These are phyloP conservation scores for Bombus picipes DNA, from an alignment of 1,140 invertebrate species.

Conservation along the genomic window DNA sequence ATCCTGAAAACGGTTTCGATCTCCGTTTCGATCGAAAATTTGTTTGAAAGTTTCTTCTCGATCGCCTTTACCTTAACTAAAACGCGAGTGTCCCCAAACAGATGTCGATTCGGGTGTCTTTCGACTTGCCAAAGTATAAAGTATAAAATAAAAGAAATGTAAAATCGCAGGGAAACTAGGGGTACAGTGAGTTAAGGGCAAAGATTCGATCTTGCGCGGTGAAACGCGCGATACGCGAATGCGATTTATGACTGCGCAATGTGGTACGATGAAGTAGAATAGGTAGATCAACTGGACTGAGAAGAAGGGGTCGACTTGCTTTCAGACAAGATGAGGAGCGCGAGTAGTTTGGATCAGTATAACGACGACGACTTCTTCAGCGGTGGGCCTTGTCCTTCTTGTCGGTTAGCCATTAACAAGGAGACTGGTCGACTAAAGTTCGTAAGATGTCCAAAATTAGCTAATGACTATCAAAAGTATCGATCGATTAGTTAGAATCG, in stretches of 20 bases:
- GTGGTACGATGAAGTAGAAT: constrained; percentile 23
- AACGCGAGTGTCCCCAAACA: too few species aligned
- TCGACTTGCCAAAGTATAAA: background rate
- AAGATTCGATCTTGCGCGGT: background rate
- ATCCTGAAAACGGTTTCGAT: background rate
- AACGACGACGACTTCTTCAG: constrained; percentile 72
- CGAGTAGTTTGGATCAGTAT: constrained; percentile 67
- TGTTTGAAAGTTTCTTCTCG: too few species aligned
- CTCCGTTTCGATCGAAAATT: background rate
- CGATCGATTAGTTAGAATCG: background rate
- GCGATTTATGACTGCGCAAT: background rate
- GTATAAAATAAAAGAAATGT: background rate
- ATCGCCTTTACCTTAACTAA: background rate
- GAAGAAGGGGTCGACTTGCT: constrained; percentile 35
- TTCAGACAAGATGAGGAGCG: constrained; percentile 73
- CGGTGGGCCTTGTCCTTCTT: constrained; percentile 75
- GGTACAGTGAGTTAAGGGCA: background rate
- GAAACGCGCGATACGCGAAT: background rate
- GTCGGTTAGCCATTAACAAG: constrained; percentile 77
- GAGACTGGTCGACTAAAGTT: constrained; percentile 79
- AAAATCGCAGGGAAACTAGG: background rate
- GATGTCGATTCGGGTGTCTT: background rate
- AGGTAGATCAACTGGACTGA: background rate
- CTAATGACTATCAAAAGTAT: background rate
- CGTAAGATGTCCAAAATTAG: constrained; percentile 10